Evolutionary conservation across 2,888 invertebrate genomes (phyloP).

Genomic region (Galeruca laticollis): DNA sequence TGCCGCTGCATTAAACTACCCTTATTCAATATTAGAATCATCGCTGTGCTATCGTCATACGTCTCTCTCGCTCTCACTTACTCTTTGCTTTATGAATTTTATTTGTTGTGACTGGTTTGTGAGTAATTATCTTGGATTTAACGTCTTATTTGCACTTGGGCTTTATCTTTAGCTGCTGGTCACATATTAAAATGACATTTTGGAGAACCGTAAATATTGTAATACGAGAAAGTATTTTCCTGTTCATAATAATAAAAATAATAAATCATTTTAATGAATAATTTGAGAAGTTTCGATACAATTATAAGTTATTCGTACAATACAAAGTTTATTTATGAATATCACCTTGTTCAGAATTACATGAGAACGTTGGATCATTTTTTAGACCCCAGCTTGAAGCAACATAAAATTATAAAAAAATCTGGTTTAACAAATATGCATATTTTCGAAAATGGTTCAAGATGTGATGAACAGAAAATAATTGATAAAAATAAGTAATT

Average conservation of each 20-base stretch:
- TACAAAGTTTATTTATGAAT: too few relatives aligned
- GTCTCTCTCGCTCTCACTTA: slow-evolving; percentile 29
- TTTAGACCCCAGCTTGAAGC: too few relatives aligned
- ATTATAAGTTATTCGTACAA: too few relatives aligned
- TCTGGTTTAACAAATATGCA: too few relatives aligned
- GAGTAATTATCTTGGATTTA: slow-evolving; percentile 53
- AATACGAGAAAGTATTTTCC: slow-evolving; percentile 2
- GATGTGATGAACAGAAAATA: too few relatives aligned
- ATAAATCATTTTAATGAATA: not conserved
- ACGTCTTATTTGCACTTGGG: slow-evolving; percentile 38
- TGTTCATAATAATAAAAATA: not conserved
- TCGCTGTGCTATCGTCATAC: slow-evolving; percentile 31
- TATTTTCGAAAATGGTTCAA: too few relatives aligned
- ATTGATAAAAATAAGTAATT: too few relatives aligned
- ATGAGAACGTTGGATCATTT: too few relatives aligned
- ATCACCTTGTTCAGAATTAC: too few relatives aligned
- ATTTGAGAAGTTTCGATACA: too few relatives aligned
- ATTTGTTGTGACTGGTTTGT: slow-evolving; percentile 55
- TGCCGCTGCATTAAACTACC: slow-evolving; percentile 53
- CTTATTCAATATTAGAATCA: slow-evolving; percentile 43
- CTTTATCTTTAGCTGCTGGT: slow-evolving; percentile 17
- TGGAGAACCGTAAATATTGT: not conserved
- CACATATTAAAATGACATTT: slow-evolving; percentile 30
- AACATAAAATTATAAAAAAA: too few relatives aligned
- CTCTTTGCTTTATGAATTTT: slow-evolving; percentile 47